Percentiles rank a stretch among this genome's conserved stretches.
Evolutionary conservation across 2,113 vertebrate genomes (phyloP).

Genomic region (Muntiacus muntjak): DNA sequence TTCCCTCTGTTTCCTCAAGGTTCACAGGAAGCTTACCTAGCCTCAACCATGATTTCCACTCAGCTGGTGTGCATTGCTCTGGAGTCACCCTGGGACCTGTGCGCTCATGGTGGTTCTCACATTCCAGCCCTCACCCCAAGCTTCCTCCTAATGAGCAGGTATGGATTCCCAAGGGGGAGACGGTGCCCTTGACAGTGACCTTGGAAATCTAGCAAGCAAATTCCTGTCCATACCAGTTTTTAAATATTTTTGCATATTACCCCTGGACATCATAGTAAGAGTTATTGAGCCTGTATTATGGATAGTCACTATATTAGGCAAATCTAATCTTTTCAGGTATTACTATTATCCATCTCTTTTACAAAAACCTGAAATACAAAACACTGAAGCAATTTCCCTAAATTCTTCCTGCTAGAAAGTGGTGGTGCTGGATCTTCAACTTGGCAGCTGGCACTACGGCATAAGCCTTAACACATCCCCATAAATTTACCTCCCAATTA

Average conservation of each 20-base stretch:
- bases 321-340: neutral
- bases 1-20: neutral
- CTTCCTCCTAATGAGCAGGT: neutral
- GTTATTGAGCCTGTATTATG: neutral
- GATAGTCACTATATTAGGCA: neutral
- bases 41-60: accelerated
- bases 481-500: neutral
- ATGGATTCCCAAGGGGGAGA: neutral
- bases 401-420: neutral
- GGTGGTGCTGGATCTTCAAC: neutral
- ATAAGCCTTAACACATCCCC: neutral
- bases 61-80: neutral
- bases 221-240: neutral
- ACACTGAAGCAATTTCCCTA: neutral
- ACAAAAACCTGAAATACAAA: neutral
- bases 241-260: neutral
- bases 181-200: neutral
- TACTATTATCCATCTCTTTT: neutral
- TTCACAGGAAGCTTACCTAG: neutral
- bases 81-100: neutral
- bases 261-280: neutral
- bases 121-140: neutral
- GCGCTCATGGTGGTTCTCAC: neutral
- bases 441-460: no score
- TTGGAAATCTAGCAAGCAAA: neutral